Evolutionary conservation across 2,888 invertebrate species (phyloP).

Genomic region (Pammene aurita): DNA sequence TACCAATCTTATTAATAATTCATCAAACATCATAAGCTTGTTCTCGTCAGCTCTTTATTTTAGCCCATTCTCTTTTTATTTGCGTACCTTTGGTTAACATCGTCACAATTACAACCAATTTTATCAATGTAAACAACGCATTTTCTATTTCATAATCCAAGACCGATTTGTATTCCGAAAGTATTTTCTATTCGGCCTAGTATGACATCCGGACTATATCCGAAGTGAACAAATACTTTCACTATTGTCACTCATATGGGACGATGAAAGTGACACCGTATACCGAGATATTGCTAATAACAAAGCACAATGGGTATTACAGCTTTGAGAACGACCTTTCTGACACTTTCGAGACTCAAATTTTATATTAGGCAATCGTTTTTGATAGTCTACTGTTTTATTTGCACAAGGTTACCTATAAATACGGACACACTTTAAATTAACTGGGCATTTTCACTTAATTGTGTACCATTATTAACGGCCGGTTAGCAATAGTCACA

Average conservation of each 20-base stretch:
- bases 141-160: constrained; percentile 34
- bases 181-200: constrained; percentile 25
- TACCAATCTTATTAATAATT: too few relatives aligned
- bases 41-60: too few relatives aligned
- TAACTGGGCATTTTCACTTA: too few relatives aligned
- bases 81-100: not conserved
- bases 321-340: constrained; percentile 53
- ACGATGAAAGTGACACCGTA: constrained; percentile 64
- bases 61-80: not conserved
- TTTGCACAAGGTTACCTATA: not conserved
- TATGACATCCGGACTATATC: constrained; percentile 40
- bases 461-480: too few relatives aligned
- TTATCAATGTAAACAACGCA: constrained; percentile 20
- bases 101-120: not conserved
- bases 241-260: constrained; percentile 64
- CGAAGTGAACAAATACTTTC: constrained; percentile 55
- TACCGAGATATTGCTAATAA: constrained; percentile 45
- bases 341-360: constrained; percentile 37
- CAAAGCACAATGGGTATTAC: constrained; percentile 68
- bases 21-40: too few relatives aligned
- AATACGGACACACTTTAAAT: too few relatives aligned
- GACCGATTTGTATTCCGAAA: constrained; percentile 36
- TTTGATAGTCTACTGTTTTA: constrained; percentile 1
- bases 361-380: constrained; percentile 17
- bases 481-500: too few relatives aligned